A percentile compares a stretch with the other conserved stretches of the same genome.
These are phyloP conservation scores for Spilogale gracilis DNA, from an alignment of 2,113 vertebrate species.

Conservation along the genomic window DNA sequence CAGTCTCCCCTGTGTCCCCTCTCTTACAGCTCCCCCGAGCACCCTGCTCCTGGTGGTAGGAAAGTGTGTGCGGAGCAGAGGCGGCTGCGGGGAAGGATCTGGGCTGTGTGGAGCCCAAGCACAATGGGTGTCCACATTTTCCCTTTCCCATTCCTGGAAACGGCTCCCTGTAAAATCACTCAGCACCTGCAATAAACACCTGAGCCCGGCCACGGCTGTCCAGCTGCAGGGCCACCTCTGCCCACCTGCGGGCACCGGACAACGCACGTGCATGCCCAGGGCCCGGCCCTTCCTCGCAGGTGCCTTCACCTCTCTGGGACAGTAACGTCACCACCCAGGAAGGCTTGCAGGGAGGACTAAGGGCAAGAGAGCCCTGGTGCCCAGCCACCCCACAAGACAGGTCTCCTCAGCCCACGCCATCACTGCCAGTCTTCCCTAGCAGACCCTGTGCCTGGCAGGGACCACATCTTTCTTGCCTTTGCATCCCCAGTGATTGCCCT, in stretches of 20 bases:
- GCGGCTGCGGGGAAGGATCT: not conserved
- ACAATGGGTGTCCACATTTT: not conserved
- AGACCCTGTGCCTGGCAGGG: not conserved
- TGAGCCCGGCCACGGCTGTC: rapidly evolving
- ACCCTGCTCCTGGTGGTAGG: not conserved
- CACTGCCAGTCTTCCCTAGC: not conserved
- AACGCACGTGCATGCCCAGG: not conserved
- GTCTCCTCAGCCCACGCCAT: not conserved
- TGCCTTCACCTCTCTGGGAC: not conserved
- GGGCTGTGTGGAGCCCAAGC: not conserved
- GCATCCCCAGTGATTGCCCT: not conserved
- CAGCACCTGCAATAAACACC: not conserved
- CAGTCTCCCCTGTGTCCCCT: too few species aligned
- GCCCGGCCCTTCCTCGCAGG: not conserved
- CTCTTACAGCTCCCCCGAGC: not conserved
- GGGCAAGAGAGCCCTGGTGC: not conserved
- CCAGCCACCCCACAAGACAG: not conserved
- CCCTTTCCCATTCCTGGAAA: not conserved
- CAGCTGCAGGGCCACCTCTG: not conserved
- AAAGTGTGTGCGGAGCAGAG: not conserved
- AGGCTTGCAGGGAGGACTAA: not conserved
- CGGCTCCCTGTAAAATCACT: not conserved
- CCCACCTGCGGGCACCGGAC: not conserved
- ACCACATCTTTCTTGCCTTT: not conserved
- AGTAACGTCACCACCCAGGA: rapidly evolving